Conservation (phyloP, 2,888 invertebrate species). For the Anorthoa munda region DNA sequence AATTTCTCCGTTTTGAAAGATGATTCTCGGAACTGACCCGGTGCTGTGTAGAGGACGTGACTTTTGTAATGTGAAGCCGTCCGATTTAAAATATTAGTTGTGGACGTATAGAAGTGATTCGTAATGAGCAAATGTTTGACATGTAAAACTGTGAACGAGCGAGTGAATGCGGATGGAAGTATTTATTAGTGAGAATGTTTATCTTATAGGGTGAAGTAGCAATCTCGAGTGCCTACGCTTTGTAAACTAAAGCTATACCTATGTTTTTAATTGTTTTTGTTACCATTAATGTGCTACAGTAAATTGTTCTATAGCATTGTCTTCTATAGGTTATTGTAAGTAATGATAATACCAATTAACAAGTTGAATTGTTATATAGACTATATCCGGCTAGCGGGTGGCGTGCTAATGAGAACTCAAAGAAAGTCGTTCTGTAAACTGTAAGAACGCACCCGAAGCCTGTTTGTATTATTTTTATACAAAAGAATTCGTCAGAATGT, state of each 20-base stretch:
- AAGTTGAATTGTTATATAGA: slow-evolving; percentile 90
- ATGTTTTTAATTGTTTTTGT: slow-evolving; percentile 90
- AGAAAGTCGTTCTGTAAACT: slow-evolving; percentile 43
- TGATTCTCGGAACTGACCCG: slow-evolving; percentile 89
- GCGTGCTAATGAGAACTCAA: slow-evolving; percentile 65
- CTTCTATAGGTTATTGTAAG: slow-evolving; percentile 88
- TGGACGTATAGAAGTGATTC: slow-evolving; percentile 74
- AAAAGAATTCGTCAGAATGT: slow-evolving; percentile 88
- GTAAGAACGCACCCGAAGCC: slow-evolving; percentile 67
- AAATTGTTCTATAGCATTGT: slow-evolving; percentile 88
- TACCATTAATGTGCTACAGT: slow-evolving; percentile 89
- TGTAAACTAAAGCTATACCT: slow-evolving; percentile 89
- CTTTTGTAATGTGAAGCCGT: slow-evolving; percentile 88
- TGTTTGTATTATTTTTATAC: slow-evolving; percentile 90
- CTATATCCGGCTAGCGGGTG: slow-evolving; percentile 71
- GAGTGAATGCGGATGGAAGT: slow-evolving; percentile 85
- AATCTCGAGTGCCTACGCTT: slow-evolving; percentile 91
- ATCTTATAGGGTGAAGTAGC: slow-evolving; percentile 88
- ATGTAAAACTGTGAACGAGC: slow-evolving; percentile 70
- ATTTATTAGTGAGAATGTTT: slow-evolving; percentile 91
- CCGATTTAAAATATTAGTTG: slow-evolving; percentile 81
- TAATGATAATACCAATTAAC: slow-evolving; percentile 89
- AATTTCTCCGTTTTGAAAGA: slow-evolving; percentile 79
- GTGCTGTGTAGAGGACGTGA: slow-evolving; percentile 89
- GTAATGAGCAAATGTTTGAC: slow-evolving; percentile 72